phyloP scores from a whole-genome alignment of 2,113 vertebrate species.

The Nerophis lumbriciformis region DNA sequence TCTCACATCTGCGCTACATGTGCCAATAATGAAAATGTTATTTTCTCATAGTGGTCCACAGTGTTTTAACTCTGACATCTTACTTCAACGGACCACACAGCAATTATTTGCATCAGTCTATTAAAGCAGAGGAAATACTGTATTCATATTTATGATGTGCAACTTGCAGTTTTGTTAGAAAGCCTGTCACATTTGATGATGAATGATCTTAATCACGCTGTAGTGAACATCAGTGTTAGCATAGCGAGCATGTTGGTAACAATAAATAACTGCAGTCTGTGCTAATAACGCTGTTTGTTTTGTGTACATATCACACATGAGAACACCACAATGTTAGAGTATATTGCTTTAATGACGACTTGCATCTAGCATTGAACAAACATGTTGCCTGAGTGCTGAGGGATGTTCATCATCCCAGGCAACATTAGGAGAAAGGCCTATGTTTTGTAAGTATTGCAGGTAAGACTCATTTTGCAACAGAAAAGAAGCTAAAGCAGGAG shows the following conservation, averaged over 20 bases:
- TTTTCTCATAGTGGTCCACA: not conserved
- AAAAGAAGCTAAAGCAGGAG: not conserved
- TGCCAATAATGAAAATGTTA: slow-evolving; percentile 28
- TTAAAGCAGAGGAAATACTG: not conserved
- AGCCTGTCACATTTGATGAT: slow-evolving; percentile 10
- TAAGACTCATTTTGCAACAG: not conserved
- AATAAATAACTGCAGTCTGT: slow-evolving; percentile 39
- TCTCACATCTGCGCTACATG: slow-evolving; percentile 33
- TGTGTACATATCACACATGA: slow-evolving; percentile 5
- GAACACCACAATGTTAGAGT: slow-evolving; percentile 28
- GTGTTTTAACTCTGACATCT: too few relatives aligned
- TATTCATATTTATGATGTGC: not conserved
- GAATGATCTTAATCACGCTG: slow-evolving; percentile 28
- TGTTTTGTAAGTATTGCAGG: not conserved
- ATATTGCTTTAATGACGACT: slow-evolving; percentile 45
- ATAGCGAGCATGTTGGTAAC: slow-evolving; percentile 53
- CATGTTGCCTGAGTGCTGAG: slow-evolving; percentile 2
- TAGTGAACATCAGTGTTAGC: slow-evolving; percentile 39
- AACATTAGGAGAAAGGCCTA: not conserved
- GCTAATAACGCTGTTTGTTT: not conserved
- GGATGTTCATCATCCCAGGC: not conserved
- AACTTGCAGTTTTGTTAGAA: slow-evolving; percentile 4
- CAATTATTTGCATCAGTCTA: too few relatives aligned
- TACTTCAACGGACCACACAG: too few relatives aligned
- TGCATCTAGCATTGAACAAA: slow-evolving; percentile 35